Evolutionary conservation across 1,140 invertebrate species (phyloP), one percentile per base, ranked within the genome.

Genomic region (Drosophila persimilis): DNA sequence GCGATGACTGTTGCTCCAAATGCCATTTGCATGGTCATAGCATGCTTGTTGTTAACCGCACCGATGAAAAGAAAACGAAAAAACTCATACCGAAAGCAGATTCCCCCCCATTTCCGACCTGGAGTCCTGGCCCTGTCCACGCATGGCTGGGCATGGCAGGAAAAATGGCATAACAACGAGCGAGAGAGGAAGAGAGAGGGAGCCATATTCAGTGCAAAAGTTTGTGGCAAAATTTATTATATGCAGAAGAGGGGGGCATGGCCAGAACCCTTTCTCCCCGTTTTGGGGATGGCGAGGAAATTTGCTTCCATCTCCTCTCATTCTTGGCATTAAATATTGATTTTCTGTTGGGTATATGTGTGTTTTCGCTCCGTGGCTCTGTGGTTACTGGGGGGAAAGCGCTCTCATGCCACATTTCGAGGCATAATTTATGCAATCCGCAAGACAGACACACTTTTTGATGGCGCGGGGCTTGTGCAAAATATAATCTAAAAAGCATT

Each of bases 391-490:
- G 64, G 39, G 15, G 31, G 61, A 47, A 26, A 31, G 47, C 39
- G 39, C 26, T 20, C 24, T 26, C 24, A 46, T 46, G 22, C 17
- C 0, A 24, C 26, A 43, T 69, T 31, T 50, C 43, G 69, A 22
- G 69, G 24, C 66, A 69, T 69, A 69, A 69, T 69, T 69, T 69
- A 69, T 69, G 63, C 66, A 69, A 69, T 48, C 63, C 46, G 50
- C 44, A 69, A 44, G 8, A 57, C 8, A 44, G 45, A 64, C 46
- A 39, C 35, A 39, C 35, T 39, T 39, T 26, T 26, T 50, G 17
- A n/a, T 15, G 15, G 29, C 39, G 29, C 39, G 13, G n/a, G 2
- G 29, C 3, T 39, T 63, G 48, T 20, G 35, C 11, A 3, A 1
- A 9, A 39, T 39, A 3, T 9, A 9, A 39, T 39, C 35, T 1